Base-by-base conservation (phyloP, 1,140 invertebrate genomes). In the Gerris buenoi region DNA sequence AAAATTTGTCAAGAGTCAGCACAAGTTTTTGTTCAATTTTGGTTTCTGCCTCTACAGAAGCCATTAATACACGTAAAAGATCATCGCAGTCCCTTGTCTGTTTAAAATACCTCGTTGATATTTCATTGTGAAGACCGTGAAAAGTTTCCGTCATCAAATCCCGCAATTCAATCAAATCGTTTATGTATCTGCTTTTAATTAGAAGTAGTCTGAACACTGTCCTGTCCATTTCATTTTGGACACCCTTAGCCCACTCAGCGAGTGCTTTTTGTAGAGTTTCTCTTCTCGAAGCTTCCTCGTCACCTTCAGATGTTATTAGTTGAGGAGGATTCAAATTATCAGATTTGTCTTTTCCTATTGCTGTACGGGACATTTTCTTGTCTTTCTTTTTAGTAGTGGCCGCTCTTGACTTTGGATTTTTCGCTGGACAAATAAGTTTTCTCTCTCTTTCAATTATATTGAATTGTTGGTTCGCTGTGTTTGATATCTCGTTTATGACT, bases 81-180 rank as follows among this genome's bases (percentile, higher is more conserved):
- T 79, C 74, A 68, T 81, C 76, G 2, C 85, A 79, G 69, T 79
- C 79, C 69, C 79, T 75, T 23, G 83, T 77, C 72, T 85, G 83
- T 29, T 76, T 77, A 29, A 76, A 63, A 69, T 84, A 84, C 71
- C 71, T 72, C 25, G 56, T 28, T 25, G 46, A 18, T 27, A 67
- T 63, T 14, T 69, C 65, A 23, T 27, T 29, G 1, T 64, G 23
- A 25, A 67, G 63, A 13, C 57, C 63, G 1, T 27, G 1, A 28
- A 69, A 66, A n/a, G 29, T 22, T 5, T 29, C 22, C 2, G 29
- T 13, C 27, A 67, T 67, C 27, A 46, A 15, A 1, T 67, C 18
- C 10, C 25, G 1, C 13, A 61, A 13, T 25, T 26, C 27, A 15
- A 27, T 27, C 25, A 69, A 29, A 64, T 67, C 64, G n/a, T 64